Evolutionary conservation across 2,797 vertebrate species (phyloP), one percentile per base, ranked within the genome.

Genomic region (Apogon talboti): DNA sequence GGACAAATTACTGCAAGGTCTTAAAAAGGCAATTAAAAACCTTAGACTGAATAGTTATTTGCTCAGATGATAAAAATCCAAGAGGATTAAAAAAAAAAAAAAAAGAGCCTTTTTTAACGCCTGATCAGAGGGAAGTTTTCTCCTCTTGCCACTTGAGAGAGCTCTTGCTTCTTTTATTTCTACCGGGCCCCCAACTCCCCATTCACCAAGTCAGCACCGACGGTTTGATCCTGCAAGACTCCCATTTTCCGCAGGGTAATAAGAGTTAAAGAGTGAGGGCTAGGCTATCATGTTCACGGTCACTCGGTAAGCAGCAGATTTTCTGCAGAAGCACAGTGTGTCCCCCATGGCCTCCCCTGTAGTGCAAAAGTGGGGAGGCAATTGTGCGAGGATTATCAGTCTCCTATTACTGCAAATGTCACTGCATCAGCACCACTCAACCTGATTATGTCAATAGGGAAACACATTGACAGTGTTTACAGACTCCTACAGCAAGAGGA

Each of bases 321-420:
- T 82, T 87, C 82, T 72, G 70, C 76, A 78, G 70, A 59, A 68
- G 66, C 79, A 68, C 58, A 44, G 58, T 41, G 51, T 52, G 73
- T 79, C 71, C 86, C 86, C 54, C 50, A 28, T 50, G 84, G 76
- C 74, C 60, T 86, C 74, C 71, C 77, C 66, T 67, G 62, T 54
- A 57, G 84, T 56, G 49, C 41, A 67, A 59, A 83, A 80, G 78
- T 76, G 52, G 66, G 74, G 79, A 81, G 53, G 83, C 85, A 87
- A 88, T 89, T 90, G 89, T 85, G 79, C 77, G 70, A 76, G 67
- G 87, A 91, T 92, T 90, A 90, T 87, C 88, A 82, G 78, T 66
- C 82, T 82, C 52, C 87, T 78, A 85, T 89, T 88, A 87, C 86
- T 66, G 72, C 59, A 90, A 90, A 92, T 91, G 90, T 87, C 90